These are phyloP conservation scores for Poecilia velifera DNA, from an alignment of 2,797 vertebrate species.

Conservation along the genomic window DNA sequence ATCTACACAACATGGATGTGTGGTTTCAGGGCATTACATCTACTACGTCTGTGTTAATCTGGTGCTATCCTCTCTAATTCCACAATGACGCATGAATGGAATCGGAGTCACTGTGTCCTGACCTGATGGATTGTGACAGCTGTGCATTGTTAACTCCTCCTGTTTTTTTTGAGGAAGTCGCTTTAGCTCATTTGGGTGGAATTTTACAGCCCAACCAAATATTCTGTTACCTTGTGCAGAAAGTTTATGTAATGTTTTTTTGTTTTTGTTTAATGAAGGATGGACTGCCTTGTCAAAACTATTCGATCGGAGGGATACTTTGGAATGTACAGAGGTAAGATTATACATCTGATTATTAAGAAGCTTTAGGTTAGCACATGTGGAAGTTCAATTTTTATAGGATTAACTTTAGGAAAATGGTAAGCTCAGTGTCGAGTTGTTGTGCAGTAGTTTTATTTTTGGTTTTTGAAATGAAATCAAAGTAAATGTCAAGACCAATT, in stretches of 20 bases:
- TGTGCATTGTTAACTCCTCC: not conserved
- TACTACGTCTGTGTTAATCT: constrained; percentile 9
- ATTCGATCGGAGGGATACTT: constrained; percentile 87
- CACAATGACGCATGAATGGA: constrained; percentile 6
- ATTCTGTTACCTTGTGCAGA: not conserved
- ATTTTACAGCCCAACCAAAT: not conserved
- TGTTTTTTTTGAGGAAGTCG: constrained; percentile 9
- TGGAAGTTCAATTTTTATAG: constrained; percentile 7
- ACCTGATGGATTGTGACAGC: not conserved
- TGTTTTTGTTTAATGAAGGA: constrained; percentile 64
- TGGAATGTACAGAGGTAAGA: constrained; percentile 92
- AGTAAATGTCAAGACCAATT: constrained; percentile 4
- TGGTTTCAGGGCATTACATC: not conserved
- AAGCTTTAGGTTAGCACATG: constrained; percentile 18
- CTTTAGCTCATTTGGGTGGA: constrained; percentile 23
- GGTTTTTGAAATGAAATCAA: constrained; percentile 11
- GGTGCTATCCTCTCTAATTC: constrained; percentile 22
- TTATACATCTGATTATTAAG: constrained; percentile 27
- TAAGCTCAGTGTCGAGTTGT: constrained; percentile 15
- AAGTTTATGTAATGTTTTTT: not conserved
- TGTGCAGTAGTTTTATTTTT: constrained; percentile 4
- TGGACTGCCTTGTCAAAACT: constrained; percentile 89
- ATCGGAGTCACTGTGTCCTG: not conserved
- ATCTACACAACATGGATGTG: not conserved
- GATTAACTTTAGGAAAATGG: constrained; percentile 18